Conservation (phyloP, 2,888 invertebrate genomes). For the Drosophila ezoana region DNA sequence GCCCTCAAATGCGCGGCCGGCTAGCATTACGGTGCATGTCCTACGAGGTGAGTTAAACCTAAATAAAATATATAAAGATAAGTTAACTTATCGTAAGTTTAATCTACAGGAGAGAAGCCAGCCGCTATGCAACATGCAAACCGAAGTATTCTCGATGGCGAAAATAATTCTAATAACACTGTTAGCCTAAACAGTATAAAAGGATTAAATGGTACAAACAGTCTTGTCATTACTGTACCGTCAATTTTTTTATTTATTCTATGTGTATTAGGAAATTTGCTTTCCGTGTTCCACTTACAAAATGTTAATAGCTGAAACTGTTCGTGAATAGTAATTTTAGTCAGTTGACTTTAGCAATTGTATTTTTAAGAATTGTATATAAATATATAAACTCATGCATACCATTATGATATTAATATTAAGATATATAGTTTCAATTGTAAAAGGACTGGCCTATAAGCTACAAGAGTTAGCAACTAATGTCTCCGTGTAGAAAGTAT, state of each 20-base stretch:
- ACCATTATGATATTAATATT: slow-evolving; percentile 51
- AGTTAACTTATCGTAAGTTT: not conserved
- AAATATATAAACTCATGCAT: slow-evolving; percentile 31
- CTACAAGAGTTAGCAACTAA: slow-evolving; percentile 39
- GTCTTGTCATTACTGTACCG: slow-evolving; percentile 31
- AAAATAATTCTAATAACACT: slow-evolving; percentile 72
- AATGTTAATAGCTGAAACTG: slow-evolving; percentile 66
- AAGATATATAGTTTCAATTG: slow-evolving; percentile 56
- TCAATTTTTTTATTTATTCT: slow-evolving; percentile 47
- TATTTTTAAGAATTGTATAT: slow-evolving; percentile 67
- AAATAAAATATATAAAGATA: not conserved
- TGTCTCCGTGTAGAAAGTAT: slow-evolving; percentile 38
- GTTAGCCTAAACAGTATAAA: slow-evolving; percentile 62
- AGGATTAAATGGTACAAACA: slow-evolving; percentile 58
- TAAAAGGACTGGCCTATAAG: slow-evolving; percentile 72
- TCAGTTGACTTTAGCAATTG: slow-evolving; percentile 52
- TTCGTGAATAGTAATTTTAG: slow-evolving; percentile 43
- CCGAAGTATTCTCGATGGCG: slow-evolving; percentile 82
- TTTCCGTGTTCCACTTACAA: slow-evolving; percentile 32
- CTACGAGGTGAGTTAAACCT: slow-evolving; percentile 86
- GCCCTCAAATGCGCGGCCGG: slow-evolving; percentile 91
- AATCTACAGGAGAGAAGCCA: slow-evolving; percentile 82
- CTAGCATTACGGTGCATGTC: slow-evolving; percentile 91
- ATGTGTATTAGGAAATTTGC: slow-evolving; percentile 49
- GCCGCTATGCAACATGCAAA: slow-evolving; percentile 85